Conservation (phyloP, 2,797 vertebrate genomes). For the Smutsia temminckii region DNA sequence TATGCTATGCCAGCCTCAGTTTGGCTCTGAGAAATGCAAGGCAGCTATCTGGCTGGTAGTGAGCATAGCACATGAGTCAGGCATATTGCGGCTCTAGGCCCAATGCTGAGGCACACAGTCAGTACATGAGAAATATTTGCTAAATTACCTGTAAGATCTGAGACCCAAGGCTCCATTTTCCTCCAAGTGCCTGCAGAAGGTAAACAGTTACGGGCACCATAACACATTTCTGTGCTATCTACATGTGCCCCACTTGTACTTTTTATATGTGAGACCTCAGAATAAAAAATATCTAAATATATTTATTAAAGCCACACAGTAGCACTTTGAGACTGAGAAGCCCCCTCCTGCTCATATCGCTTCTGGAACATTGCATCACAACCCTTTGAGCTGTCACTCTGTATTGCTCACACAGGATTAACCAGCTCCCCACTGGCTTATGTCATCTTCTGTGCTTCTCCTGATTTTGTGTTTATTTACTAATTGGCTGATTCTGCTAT, state of each 20-base stretch:
- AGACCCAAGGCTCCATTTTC: not conserved
- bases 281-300: not conserved
- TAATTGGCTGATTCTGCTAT: not conserved
- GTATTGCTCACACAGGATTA: not conserved
- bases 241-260: not conserved
- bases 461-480: not conserved
- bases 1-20: not conserved
- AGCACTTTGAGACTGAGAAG: not conserved
- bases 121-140: not conserved
- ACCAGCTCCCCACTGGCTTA: not conserved
- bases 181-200: not conserved
- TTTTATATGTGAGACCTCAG: not conserved
- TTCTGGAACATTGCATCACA: not conserved
- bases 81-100: not conserved
- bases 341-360: not conserved
- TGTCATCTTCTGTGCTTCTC: not conserved
- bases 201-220: not conserved
- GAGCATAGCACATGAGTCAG: not conserved
- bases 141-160: not conserved
- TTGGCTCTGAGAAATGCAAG: not conserved
- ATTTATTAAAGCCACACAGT: not conserved
- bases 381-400: not conserved
- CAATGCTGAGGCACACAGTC: not conserved
- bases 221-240: not conserved
- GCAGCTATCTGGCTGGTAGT: not conserved